A percentile compares a stretch with the other conserved stretches of the same genome.
Evolutionary conservation across 2,797 vertebrate species (phyloP).

Genomic region (Nannoperca australis): DNA sequence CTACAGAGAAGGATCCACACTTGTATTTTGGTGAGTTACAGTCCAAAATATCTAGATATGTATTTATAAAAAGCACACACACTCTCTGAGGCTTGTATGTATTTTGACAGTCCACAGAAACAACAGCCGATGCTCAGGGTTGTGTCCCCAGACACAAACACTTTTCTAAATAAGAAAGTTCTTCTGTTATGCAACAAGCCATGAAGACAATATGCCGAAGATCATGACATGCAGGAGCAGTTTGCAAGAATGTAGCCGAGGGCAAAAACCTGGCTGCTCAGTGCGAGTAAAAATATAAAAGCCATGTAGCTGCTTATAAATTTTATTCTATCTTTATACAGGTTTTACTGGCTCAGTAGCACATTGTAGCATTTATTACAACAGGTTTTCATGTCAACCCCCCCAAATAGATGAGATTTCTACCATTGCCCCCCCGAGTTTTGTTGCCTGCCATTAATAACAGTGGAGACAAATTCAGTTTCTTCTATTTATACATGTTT

Average conservation of each 20-base stretch:
- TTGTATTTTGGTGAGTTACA: neutral
- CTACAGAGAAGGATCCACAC: neutral
- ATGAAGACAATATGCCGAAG: slow-evolving; percentile 32
- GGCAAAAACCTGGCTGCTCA: slow-evolving; percentile 30
- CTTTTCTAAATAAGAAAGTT: slow-evolving; percentile 39
- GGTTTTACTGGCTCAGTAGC: neutral
- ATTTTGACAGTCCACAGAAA: neutral
- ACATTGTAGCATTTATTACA: neutral
- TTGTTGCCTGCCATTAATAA: neutral
- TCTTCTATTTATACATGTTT: slow-evolving; percentile 11
- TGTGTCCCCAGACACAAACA: slow-evolving; percentile 24
- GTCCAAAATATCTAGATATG: neutral
- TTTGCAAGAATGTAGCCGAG: slow-evolving; percentile 51
- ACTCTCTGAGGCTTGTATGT: neutral
- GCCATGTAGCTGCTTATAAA: neutral
- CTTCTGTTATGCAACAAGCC: slow-evolving; percentile 54
- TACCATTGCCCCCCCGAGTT: neutral
- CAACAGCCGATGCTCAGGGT: slow-evolving; percentile 15
- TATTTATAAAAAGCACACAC: slow-evolving; percentile 7
- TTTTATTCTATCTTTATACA: slow-evolving; percentile 4
- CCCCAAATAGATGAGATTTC: neutral
- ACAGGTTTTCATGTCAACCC: neutral
- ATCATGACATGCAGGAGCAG: slow-evolving; percentile 27
- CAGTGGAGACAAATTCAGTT: neutral
- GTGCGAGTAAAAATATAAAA: slow-evolving; percentile 41